phyloP scores from a whole-genome alignment of 2,888 invertebrate species.

The Epistrophe eligans region DNA sequence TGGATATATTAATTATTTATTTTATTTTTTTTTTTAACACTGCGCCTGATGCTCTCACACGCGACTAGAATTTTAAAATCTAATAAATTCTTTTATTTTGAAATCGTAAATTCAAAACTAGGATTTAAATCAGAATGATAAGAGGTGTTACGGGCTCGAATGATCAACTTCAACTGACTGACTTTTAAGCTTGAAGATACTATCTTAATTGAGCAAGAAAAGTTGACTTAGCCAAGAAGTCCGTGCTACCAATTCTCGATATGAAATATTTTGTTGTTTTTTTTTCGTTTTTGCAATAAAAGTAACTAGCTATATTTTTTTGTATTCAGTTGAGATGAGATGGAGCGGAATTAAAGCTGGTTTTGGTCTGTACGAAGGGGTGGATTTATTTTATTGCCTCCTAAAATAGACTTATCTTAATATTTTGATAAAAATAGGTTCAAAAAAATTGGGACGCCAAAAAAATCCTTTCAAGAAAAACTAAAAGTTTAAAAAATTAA shows the following conservation, averaged over 20 bases:
- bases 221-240: slow-evolving; percentile 63
- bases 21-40: slow-evolving; percentile 9
- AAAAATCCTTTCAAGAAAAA: too few species aligned
- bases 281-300: slow-evolving; percentile 30
- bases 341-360: slow-evolving; percentile 49
- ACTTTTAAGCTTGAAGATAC: slow-evolving; percentile 25
- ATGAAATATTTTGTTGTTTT: slow-evolving; percentile 13
- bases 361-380: background rate
- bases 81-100: slow-evolving; percentile 14
- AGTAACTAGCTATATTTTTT: background rate
- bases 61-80: slow-evolving; percentile 35
- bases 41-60: slow-evolving; percentile 38
- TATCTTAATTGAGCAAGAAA: slow-evolving; percentile 53
- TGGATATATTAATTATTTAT: background rate
- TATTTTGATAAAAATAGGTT: too few species aligned
- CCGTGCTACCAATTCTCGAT: slow-evolving; percentile 58
- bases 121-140: slow-evolving; percentile 6
- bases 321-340: slow-evolving; percentile 22
- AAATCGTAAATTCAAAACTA: slow-evolving; percentile 28
- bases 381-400: background rate
- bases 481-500: too few species aligned
- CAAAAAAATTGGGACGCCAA: too few species aligned
- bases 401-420: too few species aligned
- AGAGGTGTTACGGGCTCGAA: slow-evolving; percentile 48
- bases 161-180: slow-evolving; percentile 56